phyloP scores from a whole-genome alignment of 2,113 vertebrate species.

The Serinus canaria region DNA sequence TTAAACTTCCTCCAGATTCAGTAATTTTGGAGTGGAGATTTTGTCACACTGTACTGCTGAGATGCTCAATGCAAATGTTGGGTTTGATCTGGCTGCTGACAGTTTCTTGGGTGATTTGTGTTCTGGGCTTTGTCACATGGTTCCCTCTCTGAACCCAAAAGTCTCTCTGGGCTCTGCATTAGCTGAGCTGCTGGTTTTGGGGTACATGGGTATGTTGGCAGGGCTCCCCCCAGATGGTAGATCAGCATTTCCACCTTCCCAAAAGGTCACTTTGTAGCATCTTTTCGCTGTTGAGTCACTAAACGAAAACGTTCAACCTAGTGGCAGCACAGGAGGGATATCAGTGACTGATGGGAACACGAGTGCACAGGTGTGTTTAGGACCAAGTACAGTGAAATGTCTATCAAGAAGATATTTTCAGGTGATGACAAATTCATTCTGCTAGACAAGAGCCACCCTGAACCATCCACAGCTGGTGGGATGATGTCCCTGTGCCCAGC shows the following conservation, averaged over 20 bases:
- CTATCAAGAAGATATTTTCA: not conserved
- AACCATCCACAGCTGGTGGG: accelerated
- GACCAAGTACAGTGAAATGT: not conserved
- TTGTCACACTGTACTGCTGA: not conserved
- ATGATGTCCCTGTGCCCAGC: not conserved
- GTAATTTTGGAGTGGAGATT: not conserved
- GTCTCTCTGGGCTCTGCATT: not conserved
- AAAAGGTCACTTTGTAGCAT: not conserved
- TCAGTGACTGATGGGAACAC: not conserved
- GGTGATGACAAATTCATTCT: not conserved
- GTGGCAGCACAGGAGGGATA: not conserved
- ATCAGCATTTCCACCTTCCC: not conserved
- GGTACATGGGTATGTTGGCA: not conserved
- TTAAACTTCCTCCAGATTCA: not conserved
- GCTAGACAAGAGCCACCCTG: not conserved
- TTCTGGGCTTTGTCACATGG: not conserved
- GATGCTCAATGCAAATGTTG: not conserved
- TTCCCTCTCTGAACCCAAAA: not conserved
- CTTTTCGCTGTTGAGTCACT: not conserved
- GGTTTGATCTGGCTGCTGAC: not conserved
- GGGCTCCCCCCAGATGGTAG: accelerated
- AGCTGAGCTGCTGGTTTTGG: not conserved
- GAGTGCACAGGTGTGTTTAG: accelerated
- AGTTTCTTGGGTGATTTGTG: not conserved
- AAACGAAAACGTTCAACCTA: not conserved